Conservation (phyloP, 2,888 invertebrate species). For the Ptilodon capucinus region DNA sequence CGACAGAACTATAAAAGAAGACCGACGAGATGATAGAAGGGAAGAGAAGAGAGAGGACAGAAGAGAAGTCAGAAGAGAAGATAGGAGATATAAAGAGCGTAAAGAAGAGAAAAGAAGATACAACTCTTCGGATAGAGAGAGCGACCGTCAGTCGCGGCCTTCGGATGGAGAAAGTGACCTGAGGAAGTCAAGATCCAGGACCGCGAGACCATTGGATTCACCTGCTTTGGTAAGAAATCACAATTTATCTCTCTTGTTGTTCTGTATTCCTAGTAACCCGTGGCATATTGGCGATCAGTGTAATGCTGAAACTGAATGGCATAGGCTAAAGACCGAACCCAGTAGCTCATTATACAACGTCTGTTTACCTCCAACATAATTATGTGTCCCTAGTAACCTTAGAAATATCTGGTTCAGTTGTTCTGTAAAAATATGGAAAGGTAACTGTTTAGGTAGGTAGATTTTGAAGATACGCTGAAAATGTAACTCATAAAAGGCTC, state of each 20-base stretch:
- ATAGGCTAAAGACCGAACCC: too few relatives aligned
- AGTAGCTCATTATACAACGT: too few relatives aligned
- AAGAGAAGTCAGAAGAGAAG: constrained; percentile 56
- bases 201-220: constrained; percentile 66
- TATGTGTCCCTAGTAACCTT: too few relatives aligned
- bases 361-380: too few relatives aligned
- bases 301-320: too few relatives aligned
- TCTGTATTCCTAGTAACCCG: background rate
- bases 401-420: too few relatives aligned
- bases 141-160: constrained; percentile 60
- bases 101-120: constrained; percentile 81
- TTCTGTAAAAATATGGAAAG: too few relatives aligned
- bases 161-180: constrained; percentile 64
- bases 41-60: constrained; percentile 16
- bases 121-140: constrained; percentile 79
- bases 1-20: constrained; percentile 42
- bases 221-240: constrained; percentile 68
- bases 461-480: too few relatives aligned
- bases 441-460: too few relatives aligned
- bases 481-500: background rate
- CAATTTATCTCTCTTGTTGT: background rate
- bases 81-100: constrained; percentile 45
- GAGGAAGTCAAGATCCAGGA: constrained; percentile 54
- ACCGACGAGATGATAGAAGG: constrained; percentile 39
- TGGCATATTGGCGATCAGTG: too few relatives aligned